A percentile compares a stretch with the other conserved stretches of the same genome.
Conservation (phyloP, 2,113 vertebrate genomes). For the Atherinomorus stipes region DNA sequence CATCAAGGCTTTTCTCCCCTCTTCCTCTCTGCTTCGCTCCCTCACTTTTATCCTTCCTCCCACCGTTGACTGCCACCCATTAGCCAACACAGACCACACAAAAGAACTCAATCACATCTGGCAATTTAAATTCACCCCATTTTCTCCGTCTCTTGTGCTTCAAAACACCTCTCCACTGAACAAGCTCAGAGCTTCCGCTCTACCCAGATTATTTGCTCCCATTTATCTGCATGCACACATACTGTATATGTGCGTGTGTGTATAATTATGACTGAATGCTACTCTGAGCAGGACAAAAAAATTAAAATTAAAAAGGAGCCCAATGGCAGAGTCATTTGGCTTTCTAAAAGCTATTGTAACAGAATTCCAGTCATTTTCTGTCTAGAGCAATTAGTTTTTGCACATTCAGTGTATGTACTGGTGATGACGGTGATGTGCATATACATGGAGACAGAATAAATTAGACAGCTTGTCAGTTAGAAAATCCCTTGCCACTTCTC, state of each 20-base stretch:
- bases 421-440: conserved; percentile 22
- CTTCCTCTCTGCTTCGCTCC: not conserved
- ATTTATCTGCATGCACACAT: conserved; percentile 13
- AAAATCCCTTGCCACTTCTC: conserved; percentile 47
- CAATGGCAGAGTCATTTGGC: conserved; percentile 59
- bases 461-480: conserved; percentile 57
- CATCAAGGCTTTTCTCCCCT: conserved; percentile 50
- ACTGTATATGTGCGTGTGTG: not conserved
- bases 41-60: conserved; percentile 50
- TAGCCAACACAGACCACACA: conserved; percentile 57
- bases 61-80: conserved; percentile 58
- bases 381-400: conserved; percentile 51
- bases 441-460: conserved; percentile 44
- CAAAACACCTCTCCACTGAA: conserved; percentile 44
- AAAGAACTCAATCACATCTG: conserved; percentile 60
- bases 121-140: conserved; percentile 64
- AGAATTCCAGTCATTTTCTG: conserved; percentile 55
- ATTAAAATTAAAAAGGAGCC: conserved; percentile 17
- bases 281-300: conserved; percentile 22
- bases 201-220: conserved; percentile 40
- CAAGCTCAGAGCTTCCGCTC: not conserved
- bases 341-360: conserved; percentile 43
- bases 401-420: conserved; percentile 17
- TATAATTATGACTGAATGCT: conserved; percentile 48
- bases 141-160: conserved; percentile 46